Evolutionary conservation across 2,113 vertebrate genomes (phyloP).

Genomic region (Gavialis gangeticus): DNA sequence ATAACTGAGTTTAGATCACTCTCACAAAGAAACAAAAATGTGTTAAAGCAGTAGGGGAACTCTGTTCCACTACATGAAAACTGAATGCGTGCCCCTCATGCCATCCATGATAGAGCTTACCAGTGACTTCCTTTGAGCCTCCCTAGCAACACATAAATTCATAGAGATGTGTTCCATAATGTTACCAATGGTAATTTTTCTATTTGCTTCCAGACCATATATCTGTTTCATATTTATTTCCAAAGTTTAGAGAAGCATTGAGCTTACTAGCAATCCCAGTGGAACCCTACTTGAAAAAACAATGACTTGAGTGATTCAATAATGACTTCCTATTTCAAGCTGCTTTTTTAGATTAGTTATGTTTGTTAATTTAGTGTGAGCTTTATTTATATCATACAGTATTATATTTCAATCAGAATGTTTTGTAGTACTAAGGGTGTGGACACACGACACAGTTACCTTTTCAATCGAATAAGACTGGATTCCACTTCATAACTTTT

Average conservation of each 20-base stretch:
- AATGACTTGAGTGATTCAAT: too few relatives aligned
- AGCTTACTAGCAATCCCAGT: background rate
- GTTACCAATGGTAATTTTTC: background rate
- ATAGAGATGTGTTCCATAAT: background rate
- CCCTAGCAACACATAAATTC: background rate
- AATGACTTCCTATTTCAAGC: too few relatives aligned
- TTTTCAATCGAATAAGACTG: background rate
- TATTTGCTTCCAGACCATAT: background rate
- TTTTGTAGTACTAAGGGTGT: background rate
- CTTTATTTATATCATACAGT: background rate
- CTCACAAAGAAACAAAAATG: background rate
- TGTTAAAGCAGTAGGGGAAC: background rate
- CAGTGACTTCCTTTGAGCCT: background rate
- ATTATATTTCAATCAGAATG: background rate
- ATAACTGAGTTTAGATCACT: background rate
- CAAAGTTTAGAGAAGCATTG: background rate
- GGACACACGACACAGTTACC: background rate
- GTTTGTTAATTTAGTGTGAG: background rate
- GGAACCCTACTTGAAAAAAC: background rate
- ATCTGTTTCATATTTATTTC: background rate
- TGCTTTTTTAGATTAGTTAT: background rate
- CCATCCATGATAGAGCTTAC: too few relatives aligned
- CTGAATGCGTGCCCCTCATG: background rate
- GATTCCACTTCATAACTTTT: background rate
- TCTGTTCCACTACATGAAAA: background rate